Conservation (phyloP, 2,888 invertebrate genomes). For the Cyclophora albipunctata region DNA sequence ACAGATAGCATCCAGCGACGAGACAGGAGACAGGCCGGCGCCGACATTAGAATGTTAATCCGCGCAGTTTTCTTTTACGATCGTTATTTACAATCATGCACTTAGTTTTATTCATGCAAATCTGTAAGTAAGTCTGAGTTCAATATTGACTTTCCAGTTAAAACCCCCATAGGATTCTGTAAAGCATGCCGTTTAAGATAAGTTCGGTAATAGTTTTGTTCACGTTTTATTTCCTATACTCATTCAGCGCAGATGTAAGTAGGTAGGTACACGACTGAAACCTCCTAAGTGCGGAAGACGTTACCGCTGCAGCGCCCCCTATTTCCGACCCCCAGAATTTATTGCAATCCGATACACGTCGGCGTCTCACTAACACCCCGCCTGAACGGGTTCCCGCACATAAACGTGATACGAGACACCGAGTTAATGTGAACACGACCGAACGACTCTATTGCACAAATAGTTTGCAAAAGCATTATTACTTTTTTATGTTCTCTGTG, state of each 20-base stretch:
- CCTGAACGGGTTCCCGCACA: neutral
- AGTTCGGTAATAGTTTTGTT: too few relatives aligned
- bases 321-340: constrained; percentile 42
- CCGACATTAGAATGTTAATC: constrained; percentile 16
- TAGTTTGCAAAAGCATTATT: too few relatives aligned
- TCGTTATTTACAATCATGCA: constrained; percentile 17
- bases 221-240: too few relatives aligned
- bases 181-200: too few relatives aligned
- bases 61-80: constrained; percentile 22
- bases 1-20: constrained; percentile 8
- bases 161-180: too few relatives aligned
- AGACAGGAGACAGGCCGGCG: constrained; percentile 20
- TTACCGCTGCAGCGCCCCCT: constrained; percentile 24
- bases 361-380: neutral
- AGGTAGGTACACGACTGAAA: constrained; percentile 25
- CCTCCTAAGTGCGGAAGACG: constrained; percentile 51
- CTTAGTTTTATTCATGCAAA: neutral
- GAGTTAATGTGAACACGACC: neutral
- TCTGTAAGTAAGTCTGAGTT: too few relatives aligned
- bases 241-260: too few relatives aligned
- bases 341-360: constrained; percentile 60
- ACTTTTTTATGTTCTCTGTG: too few relatives aligned
- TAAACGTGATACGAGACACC: constrained; percentile 4
- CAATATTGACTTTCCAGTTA: too few relatives aligned
- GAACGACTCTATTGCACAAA: too few relatives aligned